Evolutionary conservation across 2,113 vertebrate species (phyloP), one percentile per base, ranked within the genome.

Genomic region (Sebastes schlegelii): DNA sequence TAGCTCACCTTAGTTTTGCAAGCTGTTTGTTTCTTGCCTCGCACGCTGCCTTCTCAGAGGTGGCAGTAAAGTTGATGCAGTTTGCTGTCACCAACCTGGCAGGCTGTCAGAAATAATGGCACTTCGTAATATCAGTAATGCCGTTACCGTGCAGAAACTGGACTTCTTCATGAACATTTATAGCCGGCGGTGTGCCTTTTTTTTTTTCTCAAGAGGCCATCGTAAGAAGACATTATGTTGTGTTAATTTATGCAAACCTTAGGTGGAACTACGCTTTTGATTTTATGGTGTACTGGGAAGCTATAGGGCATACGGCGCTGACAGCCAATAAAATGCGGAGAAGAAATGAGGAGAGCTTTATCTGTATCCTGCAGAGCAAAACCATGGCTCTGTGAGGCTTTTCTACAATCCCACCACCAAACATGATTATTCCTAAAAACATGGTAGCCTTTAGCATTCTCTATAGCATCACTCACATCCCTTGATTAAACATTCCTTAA

Each of bases 281-380:
- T 91, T 79, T 83, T 66, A 84, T 68, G 63, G 49, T 49, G 43
- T 0, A 42, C 43, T 75, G 49, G 14, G 64, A 83, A 64, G 82
- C 86, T 86, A 43, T 52, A 64, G 61, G 40, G 74, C 86, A 87
- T 46, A 0, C 1, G 21, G 6, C 57, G 9, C 19, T 81, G 81
- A 88, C 62, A 49, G 84, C 76, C 58, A 71, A 80, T 90, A 78
- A 87, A 86, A 86, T 54, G n/a, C 11, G 66, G 70, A 80, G 83
- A 74, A 74, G 79, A 72, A 81, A 86, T 58, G 66, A 81, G 23
- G 42, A 79, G 51, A 79, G 62, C 23, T 83, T 86, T 91, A 92
- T 92, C 88, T 88, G 74, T 58, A 81, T 86, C 86, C 86, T 84
- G 85, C 87, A 93, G 84, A 85, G 74, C 57, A 64, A 74, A 23